Percentiles rank a stretch among this genome's conserved stretches.
These are phyloP conservation scores for Malachius bipustulatus DNA, from an alignment of 2,888 invertebrate species.

Conservation along the genomic window DNA sequence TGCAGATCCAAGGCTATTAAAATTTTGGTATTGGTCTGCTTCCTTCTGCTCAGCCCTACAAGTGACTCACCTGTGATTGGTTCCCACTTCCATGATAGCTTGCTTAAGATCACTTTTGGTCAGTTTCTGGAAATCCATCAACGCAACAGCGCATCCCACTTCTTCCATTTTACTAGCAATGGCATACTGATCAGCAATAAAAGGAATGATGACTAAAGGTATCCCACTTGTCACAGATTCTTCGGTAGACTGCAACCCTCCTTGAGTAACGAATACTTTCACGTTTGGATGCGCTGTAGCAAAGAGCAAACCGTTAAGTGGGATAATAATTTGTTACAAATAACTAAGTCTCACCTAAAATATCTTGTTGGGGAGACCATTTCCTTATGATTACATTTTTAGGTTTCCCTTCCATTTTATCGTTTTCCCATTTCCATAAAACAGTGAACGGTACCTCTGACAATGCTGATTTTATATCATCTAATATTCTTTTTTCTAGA, in stretches of 20 bases:
- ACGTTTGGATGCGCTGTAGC: slow-evolving; percentile 32
- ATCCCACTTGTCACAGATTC: slow-evolving; percentile 35
- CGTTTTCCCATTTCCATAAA: slow-evolving; percentile 21
- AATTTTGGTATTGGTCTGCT: too few species aligned
- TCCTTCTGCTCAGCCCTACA: too few species aligned
- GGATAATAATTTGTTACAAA: too few species aligned
- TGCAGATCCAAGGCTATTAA: too few species aligned
- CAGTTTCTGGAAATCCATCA: slow-evolving; percentile 28
- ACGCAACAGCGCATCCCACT: slow-evolving; percentile 30
- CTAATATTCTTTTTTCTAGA: slow-evolving; percentile 12
- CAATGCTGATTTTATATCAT: slow-evolving; percentile 15
- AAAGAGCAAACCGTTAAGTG: too few species aligned
- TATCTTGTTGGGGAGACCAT: slow-evolving; percentile 22
- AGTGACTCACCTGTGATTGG: slow-evolving; percentile 18
- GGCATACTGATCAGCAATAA: slow-evolving; percentile 35
- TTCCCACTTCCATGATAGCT: slow-evolving; percentile 23
- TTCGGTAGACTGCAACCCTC: slow-evolving; percentile 37
- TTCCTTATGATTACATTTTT: slow-evolving; percentile 18
- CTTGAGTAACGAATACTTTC: slow-evolving; percentile 38
- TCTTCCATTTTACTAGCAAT: slow-evolving; percentile 25
- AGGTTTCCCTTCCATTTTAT: slow-evolving; percentile 14
- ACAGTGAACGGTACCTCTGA: slow-evolving; percentile 17
- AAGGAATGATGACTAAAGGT: slow-evolving; percentile 36
- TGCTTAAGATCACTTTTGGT: slow-evolving; percentile 25
- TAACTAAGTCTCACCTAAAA: slow-evolving; percentile 19